Base-by-base conservation (phyloP, 2,113 vertebrate species). In the Tragelaphus buxtoni region DNA sequence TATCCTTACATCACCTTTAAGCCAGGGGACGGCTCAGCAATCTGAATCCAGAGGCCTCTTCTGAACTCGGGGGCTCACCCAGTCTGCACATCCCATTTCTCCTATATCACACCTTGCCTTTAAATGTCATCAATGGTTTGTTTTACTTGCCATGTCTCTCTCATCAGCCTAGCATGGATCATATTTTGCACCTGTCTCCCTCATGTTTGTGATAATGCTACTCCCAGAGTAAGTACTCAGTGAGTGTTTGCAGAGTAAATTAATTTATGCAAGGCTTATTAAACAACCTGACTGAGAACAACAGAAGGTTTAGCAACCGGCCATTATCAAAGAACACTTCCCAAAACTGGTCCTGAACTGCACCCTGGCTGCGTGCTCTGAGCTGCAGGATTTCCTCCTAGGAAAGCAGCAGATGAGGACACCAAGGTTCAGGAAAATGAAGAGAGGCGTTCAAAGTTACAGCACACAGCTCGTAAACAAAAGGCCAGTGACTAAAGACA, bases 381-480 rank as follows among this genome's bases (percentile, higher is more conserved):
- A 90, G 77, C 18, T 20, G 47, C 51, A 95, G 56, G 42, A 65
- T 65, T 91, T 87, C 49, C 90, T 90, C 58, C 81, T 65, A 28
- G 69, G 77, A 61, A 96, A 87, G 85, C 0, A 82, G 61, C 17
- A 88, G 80, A 90, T 72, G 49, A 95, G 84, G 69, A 96, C 95
- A 91, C 82, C 2, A 35, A 97, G 61, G 61, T 56, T 95, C 42
- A 77, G 84, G 74, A 88, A 94, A 80, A 92, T 28, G 51, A 42
- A 97, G 49, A 92, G 81, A 85, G 17, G 72, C 5, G 80, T 47
- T 81, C 55, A 87, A 90, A 88, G 47, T 82, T 65, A 81, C 9
- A 51, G 55, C 39, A 45, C 61, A 76, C 4, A 84, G 80, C 35
- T 69, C 20, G 13, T 32, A 58, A 86, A 65, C 10, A 87, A 49